These are phyloP conservation scores for Saxidomus purpurata DNA, from an alignment of 1,140 invertebrate genomes.

Conservation along the genomic window DNA sequence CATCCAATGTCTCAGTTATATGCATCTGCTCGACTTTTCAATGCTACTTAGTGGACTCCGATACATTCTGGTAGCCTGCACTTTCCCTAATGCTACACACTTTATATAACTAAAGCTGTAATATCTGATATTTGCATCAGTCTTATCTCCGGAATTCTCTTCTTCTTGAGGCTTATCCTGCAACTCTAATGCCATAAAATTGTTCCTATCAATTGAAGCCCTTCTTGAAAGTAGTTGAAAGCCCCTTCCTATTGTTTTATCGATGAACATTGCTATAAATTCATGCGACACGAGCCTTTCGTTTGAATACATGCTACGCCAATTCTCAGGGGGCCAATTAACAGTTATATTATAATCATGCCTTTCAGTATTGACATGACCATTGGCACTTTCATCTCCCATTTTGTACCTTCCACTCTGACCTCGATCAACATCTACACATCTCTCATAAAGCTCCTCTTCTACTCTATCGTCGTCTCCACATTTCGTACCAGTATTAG, in stretches of 20 bases:
- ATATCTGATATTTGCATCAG: neutral
- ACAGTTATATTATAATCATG: neutral
- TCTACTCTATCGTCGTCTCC: too few species aligned
- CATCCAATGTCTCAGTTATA: neutral
- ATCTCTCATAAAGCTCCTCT: too few species aligned
- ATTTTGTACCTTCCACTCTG: neutral
- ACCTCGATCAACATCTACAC: neutral
- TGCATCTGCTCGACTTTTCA: neutral
- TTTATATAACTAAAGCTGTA: conserved; percentile 11
- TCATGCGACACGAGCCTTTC: neutral
- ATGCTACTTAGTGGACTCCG: neutral
- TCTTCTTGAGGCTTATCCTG: neutral
- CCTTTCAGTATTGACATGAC: too few species aligned
- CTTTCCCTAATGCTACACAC: neutral
- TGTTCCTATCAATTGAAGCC: neutral
- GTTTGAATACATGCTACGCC: neutral
- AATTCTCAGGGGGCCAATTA: neutral
- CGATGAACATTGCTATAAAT: conserved; percentile 8
- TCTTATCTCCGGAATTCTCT: neutral
- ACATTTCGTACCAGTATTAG: too few species aligned
- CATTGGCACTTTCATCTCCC: neutral
- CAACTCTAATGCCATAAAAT: neutral
- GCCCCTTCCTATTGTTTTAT: neutral
- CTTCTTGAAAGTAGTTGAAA: neutral
- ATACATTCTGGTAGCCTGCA: neutral